These are phyloP conservation scores for Ypsolopha sequella DNA, from an alignment of 2,888 invertebrate genomes.

Conservation along the genomic window DNA sequence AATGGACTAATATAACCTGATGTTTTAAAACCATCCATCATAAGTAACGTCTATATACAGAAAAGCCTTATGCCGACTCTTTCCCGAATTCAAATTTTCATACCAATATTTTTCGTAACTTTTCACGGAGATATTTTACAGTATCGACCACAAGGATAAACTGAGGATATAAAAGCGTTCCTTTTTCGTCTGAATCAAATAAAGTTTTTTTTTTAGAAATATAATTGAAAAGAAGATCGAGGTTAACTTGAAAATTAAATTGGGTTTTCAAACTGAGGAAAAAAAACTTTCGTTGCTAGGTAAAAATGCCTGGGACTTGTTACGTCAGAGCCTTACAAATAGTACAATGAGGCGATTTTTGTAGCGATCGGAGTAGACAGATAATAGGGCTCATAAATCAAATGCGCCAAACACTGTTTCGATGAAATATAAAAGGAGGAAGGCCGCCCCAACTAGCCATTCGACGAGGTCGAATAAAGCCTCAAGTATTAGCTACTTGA, in stretches of 20 bases:
- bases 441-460: constrained; percentile 44
- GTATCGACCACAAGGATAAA: neutral
- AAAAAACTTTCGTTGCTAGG: no score
- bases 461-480: constrained; percentile 44
- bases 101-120: no score
- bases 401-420: constrained; percentile 10
- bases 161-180: neutral
- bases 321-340: no score
- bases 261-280: no score
- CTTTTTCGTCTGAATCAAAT: no score
- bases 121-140: neutral
- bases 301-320: no score
- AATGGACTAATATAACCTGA: constrained; percentile 66
- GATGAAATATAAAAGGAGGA: constrained; percentile 39
- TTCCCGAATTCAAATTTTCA: constrained; percentile 21
- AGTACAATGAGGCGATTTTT: no score
- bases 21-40: constrained; percentile 71
- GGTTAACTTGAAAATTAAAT: no score
- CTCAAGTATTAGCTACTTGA: constrained; percentile 57
- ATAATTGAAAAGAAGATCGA: no score
- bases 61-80: constrained; percentile 46
- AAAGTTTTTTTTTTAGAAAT: no score
- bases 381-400: no score
- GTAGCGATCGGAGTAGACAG: no score
- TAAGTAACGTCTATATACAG: constrained; percentile 66